phyloP scores from a whole-genome alignment of 23 tunicate species.

The Trididemnum miniatum region DNA sequence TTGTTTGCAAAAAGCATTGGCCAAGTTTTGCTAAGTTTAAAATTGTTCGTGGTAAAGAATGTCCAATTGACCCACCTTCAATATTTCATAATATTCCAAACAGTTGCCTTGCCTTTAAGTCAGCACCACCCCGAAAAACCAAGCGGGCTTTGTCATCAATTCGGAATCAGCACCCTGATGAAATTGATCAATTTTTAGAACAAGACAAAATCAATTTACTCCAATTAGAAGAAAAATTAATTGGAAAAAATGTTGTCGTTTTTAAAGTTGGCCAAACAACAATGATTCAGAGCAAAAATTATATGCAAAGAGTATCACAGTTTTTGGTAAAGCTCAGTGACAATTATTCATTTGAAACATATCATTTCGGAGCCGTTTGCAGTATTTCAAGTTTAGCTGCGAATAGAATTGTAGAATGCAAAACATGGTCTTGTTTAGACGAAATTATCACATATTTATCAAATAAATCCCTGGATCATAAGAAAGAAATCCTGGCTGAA shows the following conservation, averaged over 20 bases:
- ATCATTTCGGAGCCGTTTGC: not conserved
- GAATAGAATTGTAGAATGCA: not conserved
- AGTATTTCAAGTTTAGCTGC: not conserved
- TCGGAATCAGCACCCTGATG: not conserved
- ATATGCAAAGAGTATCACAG: not conserved
- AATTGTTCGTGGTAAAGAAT: not conserved
- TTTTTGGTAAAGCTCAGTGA: not conserved
- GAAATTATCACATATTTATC: conserved; percentile 7
- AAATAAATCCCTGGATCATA: conserved; percentile 4
- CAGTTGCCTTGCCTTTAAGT: not conserved
- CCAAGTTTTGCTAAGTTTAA: conserved; percentile 2
- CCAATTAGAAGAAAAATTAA: not conserved
- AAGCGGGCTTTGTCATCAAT: not conserved
- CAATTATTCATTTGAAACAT: not conserved
- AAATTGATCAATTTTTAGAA: not conserved
- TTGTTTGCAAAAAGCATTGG: not conserved
- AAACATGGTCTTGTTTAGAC: conserved; percentile 7
- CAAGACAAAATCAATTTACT: not conserved
- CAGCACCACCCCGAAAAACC: not conserved
- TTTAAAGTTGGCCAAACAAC: not conserved
- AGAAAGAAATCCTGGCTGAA: not conserved
- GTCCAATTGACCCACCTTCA: not conserved
- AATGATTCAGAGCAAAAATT: not conserved
- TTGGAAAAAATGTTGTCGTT: not conserved
- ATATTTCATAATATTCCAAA: not conserved